phyloP scores from a whole-genome alignment of 2,113 vertebrate genomes.

The Plotosus lineatus region DNA sequence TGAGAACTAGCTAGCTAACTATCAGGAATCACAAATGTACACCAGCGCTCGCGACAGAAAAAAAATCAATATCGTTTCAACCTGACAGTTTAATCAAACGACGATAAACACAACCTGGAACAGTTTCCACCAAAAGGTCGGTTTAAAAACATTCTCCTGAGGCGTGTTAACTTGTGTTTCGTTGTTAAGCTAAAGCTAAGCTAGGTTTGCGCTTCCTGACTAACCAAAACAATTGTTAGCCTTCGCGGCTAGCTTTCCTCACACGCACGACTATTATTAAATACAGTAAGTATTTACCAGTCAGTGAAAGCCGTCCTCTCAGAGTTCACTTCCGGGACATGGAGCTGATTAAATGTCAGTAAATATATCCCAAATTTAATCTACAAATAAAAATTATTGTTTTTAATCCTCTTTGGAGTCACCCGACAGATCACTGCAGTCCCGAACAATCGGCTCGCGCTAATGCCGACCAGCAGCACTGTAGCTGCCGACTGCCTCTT shows the following conservation, averaged over 20 bases:
- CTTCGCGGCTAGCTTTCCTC: slow-evolving; percentile 3
- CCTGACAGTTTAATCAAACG: not conserved
- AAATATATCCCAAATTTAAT: no score
- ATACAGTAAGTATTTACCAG: slow-evolving; percentile 60
- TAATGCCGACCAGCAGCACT: slow-evolving; percentile 21
- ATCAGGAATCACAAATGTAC: not conserved
- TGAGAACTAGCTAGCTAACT: not conserved
- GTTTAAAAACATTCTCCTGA: not conserved
- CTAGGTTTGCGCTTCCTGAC: not conserved
- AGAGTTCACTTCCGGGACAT: slow-evolving; percentile 67
- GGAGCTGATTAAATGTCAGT: slow-evolving; percentile 18
- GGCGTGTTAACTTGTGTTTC: not conserved
- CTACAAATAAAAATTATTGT: no score
- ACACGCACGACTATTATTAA: not conserved
- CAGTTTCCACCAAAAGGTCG: not conserved
- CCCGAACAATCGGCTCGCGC: not conserved
- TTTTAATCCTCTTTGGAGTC: not conserved
- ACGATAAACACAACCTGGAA: not conserved
- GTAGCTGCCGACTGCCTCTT: slow-evolving; percentile 65
- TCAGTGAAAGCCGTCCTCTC: slow-evolving; percentile 62
- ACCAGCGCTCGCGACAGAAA: not conserved
- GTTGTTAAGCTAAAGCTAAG: not conserved
- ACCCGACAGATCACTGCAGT: not conserved
- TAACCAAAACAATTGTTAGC: slow-evolving; percentile 27
- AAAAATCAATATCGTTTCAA: no score